A percentile compares a stretch with the other conserved stretches of the same genome.
Evolutionary conservation across 2,888 invertebrate genomes (phyloP).

Genomic region (Linnaemya tessellans): DNA sequence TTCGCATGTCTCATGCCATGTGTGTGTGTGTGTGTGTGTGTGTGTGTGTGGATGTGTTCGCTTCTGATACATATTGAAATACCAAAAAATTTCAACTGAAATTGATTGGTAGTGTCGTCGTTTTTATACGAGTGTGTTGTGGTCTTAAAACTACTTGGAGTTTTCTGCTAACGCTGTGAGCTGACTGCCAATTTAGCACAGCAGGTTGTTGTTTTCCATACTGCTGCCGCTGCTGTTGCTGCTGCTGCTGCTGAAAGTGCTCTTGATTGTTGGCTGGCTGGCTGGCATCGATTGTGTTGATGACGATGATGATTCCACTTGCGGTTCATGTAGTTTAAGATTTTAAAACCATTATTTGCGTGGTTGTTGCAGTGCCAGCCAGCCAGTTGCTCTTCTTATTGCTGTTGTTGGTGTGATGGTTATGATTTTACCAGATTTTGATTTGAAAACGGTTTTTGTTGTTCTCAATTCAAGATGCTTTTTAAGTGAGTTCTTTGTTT

Average conservation of each 20-base stretch:
- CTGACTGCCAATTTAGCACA: slow-evolving; percentile 64
- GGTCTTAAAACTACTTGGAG: slow-evolving; percentile 47
- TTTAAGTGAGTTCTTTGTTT: slow-evolving; percentile 50
- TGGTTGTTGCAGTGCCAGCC: slow-evolving; percentile 12
- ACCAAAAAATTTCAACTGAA: slow-evolving; percentile 61
- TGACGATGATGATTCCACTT: slow-evolving; percentile 57
- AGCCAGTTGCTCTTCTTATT: neutral
- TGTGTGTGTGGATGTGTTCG: slow-evolving; percentile 7
- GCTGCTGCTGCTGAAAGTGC: no score
- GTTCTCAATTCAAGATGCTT: slow-evolving; percentile 28
- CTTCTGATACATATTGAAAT: slow-evolving; percentile 62
- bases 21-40: no score
- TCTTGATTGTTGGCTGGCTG: no score
- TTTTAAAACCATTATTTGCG: slow-evolving; percentile 69
- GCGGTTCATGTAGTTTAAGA: slow-evolving; percentile 49
- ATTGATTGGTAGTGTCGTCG: slow-evolving; percentile 69
- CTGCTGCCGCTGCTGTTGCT: slow-evolving; percentile 14
- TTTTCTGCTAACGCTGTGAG: slow-evolving; percentile 25
- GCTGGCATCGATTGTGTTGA: slow-evolving; percentile 32
- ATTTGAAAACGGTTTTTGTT: slow-evolving; percentile 75
- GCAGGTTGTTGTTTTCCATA: slow-evolving; percentile 63
- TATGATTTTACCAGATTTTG: slow-evolving; percentile 73
- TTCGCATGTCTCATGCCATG: no score
- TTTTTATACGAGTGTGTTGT: slow-evolving; percentile 33
- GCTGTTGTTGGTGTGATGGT: slow-evolving; percentile 43